Base-by-base conservation (phyloP, 1,140 invertebrate genomes). In the Phthorimaea operculella region DNA sequence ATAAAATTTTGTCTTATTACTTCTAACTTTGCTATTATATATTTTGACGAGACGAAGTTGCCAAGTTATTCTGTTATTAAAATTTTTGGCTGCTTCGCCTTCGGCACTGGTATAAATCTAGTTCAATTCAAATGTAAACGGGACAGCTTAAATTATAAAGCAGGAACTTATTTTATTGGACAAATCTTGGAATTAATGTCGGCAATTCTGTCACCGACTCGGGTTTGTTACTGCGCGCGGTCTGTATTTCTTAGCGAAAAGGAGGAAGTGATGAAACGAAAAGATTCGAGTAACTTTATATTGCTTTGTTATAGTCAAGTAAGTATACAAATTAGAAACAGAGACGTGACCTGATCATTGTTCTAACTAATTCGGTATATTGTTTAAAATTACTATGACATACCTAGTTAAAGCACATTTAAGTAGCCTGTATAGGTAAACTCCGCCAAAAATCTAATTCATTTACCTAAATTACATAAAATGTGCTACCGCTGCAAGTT, bases 1-100 rank as follows among this genome's bases (percentile, higher is more conserved):
- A 83, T 83, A 81, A 81, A 81, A 83, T 83, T 80, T 78, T 79
- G 75, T 80, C 80, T 81, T 81, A 83, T 83, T 83, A 81, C 77
- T 80, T 79, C 70, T 70, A 81, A 83, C 76, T 83, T 83, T 63
- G 74, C 76, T 74, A 80, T 83, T 83, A 82, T 77, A 82, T 77
- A 79, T 82, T 47, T 77, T 80, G 78, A 83, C 80, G 74, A 71
- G 72, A 70, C 64, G 63, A 71, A 83, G 75, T 79, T 83, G 63
- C 65, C 63, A 79, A 83, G 80, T 83, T 83, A 83, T 83, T 83
- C 77, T 79, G 80, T 81, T 83, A 83, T 83, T 83, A 83, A 83
- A 80, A 83, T 83, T 80, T 80, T 76, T 75, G 76, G 74, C 21
- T 28, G 21, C 21, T 28, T 70, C 66, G 66, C 64, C 63, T 59